Base-by-base conservation (phyloP, 2,888 invertebrate species). In the Troides oblongomaculatus region DNA sequence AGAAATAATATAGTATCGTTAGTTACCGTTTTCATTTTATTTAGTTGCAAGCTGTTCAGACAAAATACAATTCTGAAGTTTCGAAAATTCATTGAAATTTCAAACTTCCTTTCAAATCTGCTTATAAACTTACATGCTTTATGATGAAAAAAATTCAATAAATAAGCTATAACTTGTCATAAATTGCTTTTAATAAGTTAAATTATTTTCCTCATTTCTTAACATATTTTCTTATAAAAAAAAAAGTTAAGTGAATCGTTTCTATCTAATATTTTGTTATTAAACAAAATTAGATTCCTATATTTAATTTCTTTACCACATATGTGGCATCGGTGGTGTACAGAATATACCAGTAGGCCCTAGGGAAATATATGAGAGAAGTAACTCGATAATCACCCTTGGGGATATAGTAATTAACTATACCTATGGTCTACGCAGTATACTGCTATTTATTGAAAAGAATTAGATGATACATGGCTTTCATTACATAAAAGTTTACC, bases 341-440 rank as follows among this genome's bases (percentile, higher is more conserved):
- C 80, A 78, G 74, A 76, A 77, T 75, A 64, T 74, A 73, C 72
- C 75, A 25, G 71, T 67, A 62, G 68, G 56, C 88, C 83, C 83
- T 72, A 75, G 88, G 88, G 89, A 87, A 87, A 88, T 89, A 83
- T 79, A 78, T 72, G 75, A 77, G 81, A 81, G 81, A 75, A 79
- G 81, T 85, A 83, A 84, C 75, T 73, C 75, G 75, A 75, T 77
- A 76, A 73, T 79, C 79, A 81, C 83, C 83, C 82, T 79, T 73
- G 73, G 56, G 73, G 72, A 72, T 71, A 70, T 67, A 72, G 72
- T 73, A 75, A 74, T 79, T 79, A 78, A 79, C 12, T n/a, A n/a
- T 53, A 53, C 53, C 53, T 53, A 53, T 53, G 5, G 53, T 53
- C 6, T 6, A 53, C 53, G 53, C 5, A 53, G 18, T 53, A 8